Evolutionary conservation across 1,140 invertebrate genomes (phyloP), one percentile per base, ranked within the genome.

Genomic region (Zaprionus lachaisei): DNA sequence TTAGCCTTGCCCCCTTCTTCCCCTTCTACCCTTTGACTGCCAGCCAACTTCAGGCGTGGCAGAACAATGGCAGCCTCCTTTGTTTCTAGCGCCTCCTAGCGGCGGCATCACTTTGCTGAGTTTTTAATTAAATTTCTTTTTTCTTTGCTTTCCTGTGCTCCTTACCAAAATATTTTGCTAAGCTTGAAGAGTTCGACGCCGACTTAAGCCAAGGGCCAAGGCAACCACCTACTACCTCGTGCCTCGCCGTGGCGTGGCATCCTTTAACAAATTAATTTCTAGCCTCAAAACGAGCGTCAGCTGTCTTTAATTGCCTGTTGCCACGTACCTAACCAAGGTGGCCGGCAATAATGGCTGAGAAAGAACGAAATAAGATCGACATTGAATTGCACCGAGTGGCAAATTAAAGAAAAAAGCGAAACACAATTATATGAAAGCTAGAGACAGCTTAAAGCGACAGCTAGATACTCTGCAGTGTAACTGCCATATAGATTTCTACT

Each of bases 251-350:
- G 37, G 12, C 12, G 26, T 49, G 49, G 60, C 80, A 85, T 79
- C 70, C 83, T 82, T 85, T 76, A 85, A 81, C 83, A 81, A 84
- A 85, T 85, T 85, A 81, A 86, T 86, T 86, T 79, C 69, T 72
- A 76, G 79, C 75, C 82, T 75, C 71, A 79, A 77, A 86, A 82
- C 62, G 75, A 79, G 56, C 79, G 83, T 57, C 82, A 82, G 83
- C 76, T 84, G 83, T 44, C 75, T 86, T 81, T 86, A 86, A 85
- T 86, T 79, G 82, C 61, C 72, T 60, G 75, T 86, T 81, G 83
- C 70, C 77, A 83, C 77, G 67, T 83, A 83, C 73, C 62, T 76
- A 72, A 34, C 22, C 26, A 58, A 51, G 47, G 47, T 51, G 47
- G 20, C 47, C 47, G 9, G 20, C 47, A 51, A 51, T 51, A 51